phyloP scores from a whole-genome alignment of 2,797 vertebrate species.

The Adrianichthys oophorus region DNA sequence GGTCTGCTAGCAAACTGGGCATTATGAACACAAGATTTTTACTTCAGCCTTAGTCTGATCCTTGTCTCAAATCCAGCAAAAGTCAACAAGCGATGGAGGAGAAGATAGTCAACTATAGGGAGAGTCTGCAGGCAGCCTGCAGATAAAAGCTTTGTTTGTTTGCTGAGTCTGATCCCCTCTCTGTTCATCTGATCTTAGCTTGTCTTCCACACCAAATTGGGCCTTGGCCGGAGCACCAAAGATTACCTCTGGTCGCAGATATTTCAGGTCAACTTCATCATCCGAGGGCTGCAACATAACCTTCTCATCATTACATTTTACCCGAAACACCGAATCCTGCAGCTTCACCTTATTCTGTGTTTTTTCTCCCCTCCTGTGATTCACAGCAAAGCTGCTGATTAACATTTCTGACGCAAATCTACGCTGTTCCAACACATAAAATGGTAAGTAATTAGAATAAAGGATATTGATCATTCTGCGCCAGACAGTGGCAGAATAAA shows the following conservation, averaged over 20 bases:
- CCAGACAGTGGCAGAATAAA: conserved; percentile 75
- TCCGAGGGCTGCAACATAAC: conserved; percentile 35
- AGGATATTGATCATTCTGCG: conserved; percentile 80
- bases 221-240: conserved; percentile 45
- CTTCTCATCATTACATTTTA: conserved; percentile 36
- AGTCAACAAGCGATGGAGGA: conserved; percentile 67
- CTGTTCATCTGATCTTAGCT: conserved; percentile 57
- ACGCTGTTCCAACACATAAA: conserved; percentile 74
- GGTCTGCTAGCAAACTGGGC: conserved; percentile 51
- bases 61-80: conserved; percentile 69
- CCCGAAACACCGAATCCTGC: conserved; percentile 29
- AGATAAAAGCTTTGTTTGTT: conserved; percentile 69
- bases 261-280: conserved; percentile 60
- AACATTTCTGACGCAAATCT: conserved; percentile 78
- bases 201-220: conserved; percentile 51
- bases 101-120: conserved; percentile 56
- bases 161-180: conserved; percentile 56
- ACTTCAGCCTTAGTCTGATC: conserved; percentile 64
- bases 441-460: conserved; percentile 83
- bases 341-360: conserved; percentile 14
- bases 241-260: conserved; percentile 64
- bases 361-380: conserved; percentile 44
- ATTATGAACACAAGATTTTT: conserved; percentile 68
- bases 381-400: conserved; percentile 63
- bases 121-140: conserved; percentile 58